These are phyloP conservation scores for Pachydiplax longipennis DNA, from an alignment of 2,888 invertebrate genomes.

Conservation along the genomic window DNA sequence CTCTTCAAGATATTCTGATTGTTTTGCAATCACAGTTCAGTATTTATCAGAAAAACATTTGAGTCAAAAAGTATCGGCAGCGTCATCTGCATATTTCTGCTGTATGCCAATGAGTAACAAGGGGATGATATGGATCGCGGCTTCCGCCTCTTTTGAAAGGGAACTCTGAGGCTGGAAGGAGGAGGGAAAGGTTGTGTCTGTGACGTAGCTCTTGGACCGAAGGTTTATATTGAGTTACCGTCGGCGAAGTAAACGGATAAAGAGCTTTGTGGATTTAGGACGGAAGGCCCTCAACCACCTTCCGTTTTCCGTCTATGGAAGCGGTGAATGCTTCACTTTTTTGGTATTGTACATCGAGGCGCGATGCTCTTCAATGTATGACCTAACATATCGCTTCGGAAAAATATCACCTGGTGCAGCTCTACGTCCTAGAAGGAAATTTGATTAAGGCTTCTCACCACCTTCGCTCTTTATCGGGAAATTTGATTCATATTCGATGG, in stretches of 20 bases:
- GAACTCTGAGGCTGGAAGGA: not conserved
- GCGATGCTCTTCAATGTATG: not conserved
- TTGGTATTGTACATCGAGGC: not conserved
- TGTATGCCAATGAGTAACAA: not conserved
- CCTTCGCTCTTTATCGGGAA: too few relatives aligned
- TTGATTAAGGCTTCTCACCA: too few relatives aligned
- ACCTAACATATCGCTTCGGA: not conserved
- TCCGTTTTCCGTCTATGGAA: not conserved
- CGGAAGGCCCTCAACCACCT: not conserved
- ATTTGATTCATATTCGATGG: too few relatives aligned
- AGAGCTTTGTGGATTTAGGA: conserved; percentile 31
- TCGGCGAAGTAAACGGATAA: conserved; percentile 23
- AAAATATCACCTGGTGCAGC: too few relatives aligned
- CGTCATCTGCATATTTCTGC: too few relatives aligned
- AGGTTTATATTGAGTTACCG: conserved; percentile 32
- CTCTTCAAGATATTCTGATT: too few relatives aligned
- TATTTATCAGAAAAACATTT: too few relatives aligned
- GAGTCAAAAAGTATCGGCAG: too few relatives aligned
- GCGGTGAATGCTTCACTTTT: not conserved
- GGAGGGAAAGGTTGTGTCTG: not conserved
- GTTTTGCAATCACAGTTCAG: too few relatives aligned
- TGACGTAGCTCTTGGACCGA: not conserved
- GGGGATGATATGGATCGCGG: not conserved
- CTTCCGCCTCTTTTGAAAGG: not conserved
- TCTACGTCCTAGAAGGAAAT: too few relatives aligned